Base-by-base conservation (phyloP, 2,113 vertebrate genomes). In the Marmota flaviventris region DNA sequence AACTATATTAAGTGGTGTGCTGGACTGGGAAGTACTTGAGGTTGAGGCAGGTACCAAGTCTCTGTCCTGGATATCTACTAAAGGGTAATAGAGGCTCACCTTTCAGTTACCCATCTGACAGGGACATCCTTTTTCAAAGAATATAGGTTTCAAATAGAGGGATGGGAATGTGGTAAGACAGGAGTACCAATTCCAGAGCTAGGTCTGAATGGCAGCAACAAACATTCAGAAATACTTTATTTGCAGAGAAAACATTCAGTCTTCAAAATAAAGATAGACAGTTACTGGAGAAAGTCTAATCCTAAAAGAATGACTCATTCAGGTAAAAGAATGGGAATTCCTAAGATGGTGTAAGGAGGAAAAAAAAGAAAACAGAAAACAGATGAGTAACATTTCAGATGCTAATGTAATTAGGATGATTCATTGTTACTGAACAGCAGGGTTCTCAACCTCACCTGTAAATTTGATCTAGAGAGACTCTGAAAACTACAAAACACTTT, bases 401-500 rank as follows among this genome's bases (percentile, higher is more conserved):
- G 67, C 39, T 85, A 77, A 22, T 34, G 70, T 93, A 91, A 97
- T 91, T 70, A 95, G 37, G 17, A 42, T 97, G 95, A 96, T 58
- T 94, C 94, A 89, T 12, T 8, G 91, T 63, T 89, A 58, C 32
- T 39, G 51, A 85, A 78, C 45, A 39, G 53, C 20, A 70, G 34
- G 37, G 42, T 70, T 90, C 5, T 87, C 61, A 24, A 16, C 24
- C 10, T 12, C 16, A 17, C 9, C 82, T 77, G 53, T 18, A 89
- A 14, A 27, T 81, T 2, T 61, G 45, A 93, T 58, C 20, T 58
- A 63, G 61, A 70, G 73, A 58, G 11, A 78, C 56, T 63, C 61
- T 51, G 34, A 73, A 86, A 92, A 75, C 39, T 53, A 86, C 29
- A 76, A 78, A 92, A 86, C 45, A 94, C 63, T 56, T 39, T 39